Evolutionary conservation across 2,888 invertebrate species (phyloP).

Genomic region (Calameuta filiformis): DNA sequence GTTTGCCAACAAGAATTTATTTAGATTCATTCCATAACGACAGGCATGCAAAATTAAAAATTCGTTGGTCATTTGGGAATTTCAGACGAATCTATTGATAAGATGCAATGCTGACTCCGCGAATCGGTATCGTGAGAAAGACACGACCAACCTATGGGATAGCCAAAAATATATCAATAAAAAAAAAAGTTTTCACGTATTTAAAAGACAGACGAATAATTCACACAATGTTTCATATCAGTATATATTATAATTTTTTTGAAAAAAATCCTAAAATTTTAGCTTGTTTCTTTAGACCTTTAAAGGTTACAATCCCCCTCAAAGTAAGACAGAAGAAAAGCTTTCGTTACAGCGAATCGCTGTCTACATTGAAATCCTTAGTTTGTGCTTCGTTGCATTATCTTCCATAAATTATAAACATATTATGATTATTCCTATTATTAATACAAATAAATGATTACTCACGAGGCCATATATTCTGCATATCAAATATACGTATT

Average conservation of each 20-base stretch:
- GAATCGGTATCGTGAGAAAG: background rate
- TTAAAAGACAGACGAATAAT: background rate
- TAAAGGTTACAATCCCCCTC: background rate
- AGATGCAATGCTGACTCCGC: background rate
- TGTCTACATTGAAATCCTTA: background rate
- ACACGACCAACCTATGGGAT: too few relatives aligned
- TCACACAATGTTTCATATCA: background rate
- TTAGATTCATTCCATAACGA: too few relatives aligned
- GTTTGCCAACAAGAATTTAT: too few relatives aligned
- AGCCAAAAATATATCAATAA: background rate
- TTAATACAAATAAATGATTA: slow-evolving; percentile 6
- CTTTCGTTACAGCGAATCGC: background rate
- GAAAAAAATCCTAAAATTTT: background rate
- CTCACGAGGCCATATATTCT: slow-evolving; percentile 4
- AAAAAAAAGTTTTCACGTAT: too few relatives aligned
- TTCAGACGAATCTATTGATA: background rate
- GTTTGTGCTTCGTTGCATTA: slow-evolving; percentile 10
- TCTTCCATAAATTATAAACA: slow-evolving; percentile 11
- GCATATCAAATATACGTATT: slow-evolving; percentile 1
- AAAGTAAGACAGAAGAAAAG: background rate
- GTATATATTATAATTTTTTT: background rate
- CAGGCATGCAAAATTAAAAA: background rate
- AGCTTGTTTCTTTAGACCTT: background rate
- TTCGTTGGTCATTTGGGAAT: background rate
- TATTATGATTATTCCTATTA: slow-evolving; percentile 5